Base-by-base conservation (phyloP, 2,113 vertebrate genomes). In the Entosphenus tridentatus region DNA sequence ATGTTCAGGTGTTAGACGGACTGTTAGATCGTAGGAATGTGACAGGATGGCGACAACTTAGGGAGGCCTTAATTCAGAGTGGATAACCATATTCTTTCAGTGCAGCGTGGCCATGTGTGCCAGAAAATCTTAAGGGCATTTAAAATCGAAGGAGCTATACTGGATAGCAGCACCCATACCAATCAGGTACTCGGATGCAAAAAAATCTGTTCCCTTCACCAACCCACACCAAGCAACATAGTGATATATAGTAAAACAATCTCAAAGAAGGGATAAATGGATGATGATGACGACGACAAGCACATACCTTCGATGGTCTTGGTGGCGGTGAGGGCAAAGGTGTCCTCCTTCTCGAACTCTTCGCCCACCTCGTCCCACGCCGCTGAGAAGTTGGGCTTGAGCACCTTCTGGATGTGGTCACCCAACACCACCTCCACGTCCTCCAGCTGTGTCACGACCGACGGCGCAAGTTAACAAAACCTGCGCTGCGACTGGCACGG, bases 331-430 rank as follows among this genome's bases (percentile, higher is more conserved):
- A 96, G 82, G 0, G 90, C 92, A 68, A 98, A 98, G 0, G 93
- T 98, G 78, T 98, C 93, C 55, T 98, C 92, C 67, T 96, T 96
- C 77, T 98, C 92, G 77, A 85, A 88, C n/a, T 85, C 79, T 1
- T 87, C 88, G 67, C 90, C 93, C 54, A 98, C 82, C 76, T 98
- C 92, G 8, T 98, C 93, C 93, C 93, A 98, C 0, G 90, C 93
- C 7, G 87, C 92, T 17, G 83, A 85, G 0, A 98, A 96, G 78
- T 92, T 96, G 2, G 93, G 87, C 70, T 96, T 96, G 12, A 95
- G 72, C 39, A 96, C 84, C 71, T 89, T 96, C 80, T 95, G 93
- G 70, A 96, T 87, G 70, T 98, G 93, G 73, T 98, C 92, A 1
- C 87, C 86, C 8, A 98, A 79, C 0, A 84, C 86, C 68, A 98